Conservation (phyloP, 2,797 vertebrate species). For the Sylvia borin region DNA sequence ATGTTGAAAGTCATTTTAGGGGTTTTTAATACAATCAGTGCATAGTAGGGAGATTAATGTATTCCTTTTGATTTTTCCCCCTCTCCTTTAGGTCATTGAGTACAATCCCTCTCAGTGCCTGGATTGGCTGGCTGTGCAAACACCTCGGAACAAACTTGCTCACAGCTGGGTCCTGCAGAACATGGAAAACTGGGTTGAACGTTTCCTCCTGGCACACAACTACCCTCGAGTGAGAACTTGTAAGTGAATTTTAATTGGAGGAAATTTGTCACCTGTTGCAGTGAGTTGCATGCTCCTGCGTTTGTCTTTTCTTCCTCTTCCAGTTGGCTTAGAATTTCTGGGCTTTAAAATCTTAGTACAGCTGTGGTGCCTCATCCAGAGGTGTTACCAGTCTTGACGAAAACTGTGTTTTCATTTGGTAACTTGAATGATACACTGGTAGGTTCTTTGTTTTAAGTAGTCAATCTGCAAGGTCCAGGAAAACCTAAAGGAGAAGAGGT, state of each 20-base stretch:
- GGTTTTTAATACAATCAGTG: neutral
- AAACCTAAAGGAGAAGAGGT: neutral
- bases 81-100: conserved; percentile 89
- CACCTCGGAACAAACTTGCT: conserved; percentile 95
- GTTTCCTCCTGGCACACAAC: conserved; percentile 97
- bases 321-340: neutral
- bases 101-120: conserved; percentile 98
- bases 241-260: conserved; percentile 75
- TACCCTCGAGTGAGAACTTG: conserved; percentile 97
- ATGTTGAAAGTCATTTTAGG: neutral
- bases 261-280: neutral
- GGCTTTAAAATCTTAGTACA: neutral
- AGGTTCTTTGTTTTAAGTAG: neutral
- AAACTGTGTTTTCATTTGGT: neutral
- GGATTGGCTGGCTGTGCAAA: conserved; percentile 97
- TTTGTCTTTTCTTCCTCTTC: neutral
- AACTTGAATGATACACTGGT: neutral
- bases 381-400: neutral
- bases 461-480: neutral
- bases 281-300: neutral
- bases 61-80: neutral
- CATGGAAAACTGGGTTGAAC: conserved; percentile 99
- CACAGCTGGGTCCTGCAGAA: conserved; percentile 99
- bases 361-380: neutral
- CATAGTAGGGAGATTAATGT: neutral